These are phyloP conservation scores for Gulo gulo DNA, from an alignment of 2,113 vertebrate genomes.

Conservation along the genomic window DNA sequence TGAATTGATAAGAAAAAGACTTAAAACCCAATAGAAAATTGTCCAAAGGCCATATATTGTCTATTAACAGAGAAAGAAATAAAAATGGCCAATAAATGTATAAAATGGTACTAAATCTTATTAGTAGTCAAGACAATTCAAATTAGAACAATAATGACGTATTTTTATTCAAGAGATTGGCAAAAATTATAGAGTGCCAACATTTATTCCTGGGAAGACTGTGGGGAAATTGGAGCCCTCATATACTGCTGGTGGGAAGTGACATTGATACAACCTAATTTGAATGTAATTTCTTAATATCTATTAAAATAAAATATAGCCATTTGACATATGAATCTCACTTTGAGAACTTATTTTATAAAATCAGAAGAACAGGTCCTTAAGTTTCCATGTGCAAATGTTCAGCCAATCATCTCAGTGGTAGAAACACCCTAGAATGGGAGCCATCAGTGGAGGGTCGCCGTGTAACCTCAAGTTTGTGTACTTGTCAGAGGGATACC, in stretches of 20 bases:
- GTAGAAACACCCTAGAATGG: not conserved
- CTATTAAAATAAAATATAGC: not conserved
- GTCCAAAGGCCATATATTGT: not conserved
- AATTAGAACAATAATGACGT: conserved; percentile 23
- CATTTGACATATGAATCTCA: not conserved
- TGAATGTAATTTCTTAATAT: not conserved
- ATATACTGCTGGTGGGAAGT: not conserved
- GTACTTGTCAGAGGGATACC: rapidly evolving
- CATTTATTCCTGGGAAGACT: not conserved
- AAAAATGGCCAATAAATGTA: not conserved
- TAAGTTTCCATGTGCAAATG: not conserved
- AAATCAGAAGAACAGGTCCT: not conserved
- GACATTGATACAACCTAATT: not conserved
- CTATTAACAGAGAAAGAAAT: not conserved
- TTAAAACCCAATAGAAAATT: not conserved
- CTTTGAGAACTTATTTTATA: not conserved
- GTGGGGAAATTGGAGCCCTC: not conserved
- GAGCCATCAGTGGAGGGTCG: rapidly evolving
- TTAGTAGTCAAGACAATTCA: not conserved
- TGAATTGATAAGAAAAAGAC: not conserved
- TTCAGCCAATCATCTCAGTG: not conserved
- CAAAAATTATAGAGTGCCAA: not conserved
- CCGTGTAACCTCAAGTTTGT: not conserved
- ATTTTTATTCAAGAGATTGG: conserved; percentile 15
- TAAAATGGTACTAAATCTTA: not conserved